phyloP scores from a whole-genome alignment of 2,797 vertebrate species.

The Xenentodon cancila region DNA sequence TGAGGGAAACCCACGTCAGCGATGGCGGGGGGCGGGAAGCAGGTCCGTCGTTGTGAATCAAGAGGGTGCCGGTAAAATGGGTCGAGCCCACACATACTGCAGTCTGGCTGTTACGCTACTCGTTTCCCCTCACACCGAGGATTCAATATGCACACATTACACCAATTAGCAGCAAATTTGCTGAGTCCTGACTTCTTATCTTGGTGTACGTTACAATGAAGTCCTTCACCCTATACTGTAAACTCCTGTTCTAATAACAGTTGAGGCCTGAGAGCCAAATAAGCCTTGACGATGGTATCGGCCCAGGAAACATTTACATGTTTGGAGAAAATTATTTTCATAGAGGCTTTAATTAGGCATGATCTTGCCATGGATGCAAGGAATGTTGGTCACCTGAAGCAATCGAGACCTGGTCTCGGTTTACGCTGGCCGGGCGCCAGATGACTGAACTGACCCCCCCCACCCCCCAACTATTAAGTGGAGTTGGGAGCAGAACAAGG shows the following conservation, averaged over 20 bases:
- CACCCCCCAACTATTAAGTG: slow-evolving; percentile 39
- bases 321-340: slow-evolving; percentile 41
- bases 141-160: slow-evolving; percentile 19
- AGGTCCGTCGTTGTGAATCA: slow-evolving; percentile 22
- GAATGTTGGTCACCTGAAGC: slow-evolving; percentile 59
- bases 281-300: slow-evolving; percentile 43
- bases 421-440: slow-evolving; percentile 68
- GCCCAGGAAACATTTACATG: slow-evolving; percentile 56
- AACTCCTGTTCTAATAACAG: slow-evolving; percentile 32
- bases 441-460: slow-evolving; percentile 72
- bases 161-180: slow-evolving; percentile 23
- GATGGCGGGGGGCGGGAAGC: slow-evolving; percentile 19
- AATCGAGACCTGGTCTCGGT: slow-evolving; percentile 61
- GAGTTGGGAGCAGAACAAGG: slow-evolving; percentile 31
- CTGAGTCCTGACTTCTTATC: slow-evolving; percentile 33
- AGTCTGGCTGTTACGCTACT: slow-evolving; percentile 5
- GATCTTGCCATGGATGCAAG: slow-evolving; percentile 53
- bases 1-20: slow-evolving; percentile 41
- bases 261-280: slow-evolving; percentile 38
- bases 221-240: slow-evolving; percentile 21
- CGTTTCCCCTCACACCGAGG: slow-evolving; percentile 13
- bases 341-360: slow-evolving; percentile 63
- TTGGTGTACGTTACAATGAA: slow-evolving; percentile 20
- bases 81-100: slow-evolving; percentile 37
- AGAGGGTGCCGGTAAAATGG: slow-evolving; percentile 35